Percentiles rank a stretch among this genome's conserved stretches.
Conservation (phyloP, 2,797 vertebrate genomes). For the Eleutherodactylus coqui region DNA sequence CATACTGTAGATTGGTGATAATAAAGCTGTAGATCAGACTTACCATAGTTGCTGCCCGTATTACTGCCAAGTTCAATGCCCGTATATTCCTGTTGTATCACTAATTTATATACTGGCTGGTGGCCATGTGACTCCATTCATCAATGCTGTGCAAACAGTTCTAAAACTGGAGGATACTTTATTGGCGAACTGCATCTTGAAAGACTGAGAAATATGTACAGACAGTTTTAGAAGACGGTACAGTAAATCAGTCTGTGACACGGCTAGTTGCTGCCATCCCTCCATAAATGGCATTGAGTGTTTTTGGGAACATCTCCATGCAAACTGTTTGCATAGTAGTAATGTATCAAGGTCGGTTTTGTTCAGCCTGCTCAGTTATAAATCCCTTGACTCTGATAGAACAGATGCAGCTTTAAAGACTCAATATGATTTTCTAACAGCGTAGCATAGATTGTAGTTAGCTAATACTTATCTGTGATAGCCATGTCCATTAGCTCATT, state of each 20-base stretch:
- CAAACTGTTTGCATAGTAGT: constrained; percentile 29
- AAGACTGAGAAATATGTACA: constrained; percentile 9
- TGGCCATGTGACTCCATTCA: constrained; percentile 41
- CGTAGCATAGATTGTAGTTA: too few relatives aligned
- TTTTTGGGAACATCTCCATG: neutral
- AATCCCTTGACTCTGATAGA: too few relatives aligned
- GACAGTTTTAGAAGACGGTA: neutral
- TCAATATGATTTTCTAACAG: too few relatives aligned
- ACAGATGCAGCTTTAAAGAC: too few relatives aligned
- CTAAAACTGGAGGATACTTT: neutral
- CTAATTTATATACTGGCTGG: constrained; percentile 53
- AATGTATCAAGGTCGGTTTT: neutral
- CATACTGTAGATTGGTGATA: neutral
- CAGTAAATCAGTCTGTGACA: neutral
- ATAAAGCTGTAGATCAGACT: constrained; percentile 29
- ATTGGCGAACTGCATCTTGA: constrained; percentile 9
- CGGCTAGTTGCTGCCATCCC: neutral
- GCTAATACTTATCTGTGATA: too few relatives aligned
- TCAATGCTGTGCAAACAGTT: constrained; percentile 17
- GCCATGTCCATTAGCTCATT: too few relatives aligned
- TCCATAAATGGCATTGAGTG: neutral
- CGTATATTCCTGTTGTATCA: neutral
- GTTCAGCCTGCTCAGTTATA: too few relatives aligned
- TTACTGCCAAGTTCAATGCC: constrained; percentile 15
- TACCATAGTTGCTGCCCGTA: constrained; percentile 37